Conservation (phyloP, 2,888 invertebrate genomes). For the Osmoderma eremita region DNA sequence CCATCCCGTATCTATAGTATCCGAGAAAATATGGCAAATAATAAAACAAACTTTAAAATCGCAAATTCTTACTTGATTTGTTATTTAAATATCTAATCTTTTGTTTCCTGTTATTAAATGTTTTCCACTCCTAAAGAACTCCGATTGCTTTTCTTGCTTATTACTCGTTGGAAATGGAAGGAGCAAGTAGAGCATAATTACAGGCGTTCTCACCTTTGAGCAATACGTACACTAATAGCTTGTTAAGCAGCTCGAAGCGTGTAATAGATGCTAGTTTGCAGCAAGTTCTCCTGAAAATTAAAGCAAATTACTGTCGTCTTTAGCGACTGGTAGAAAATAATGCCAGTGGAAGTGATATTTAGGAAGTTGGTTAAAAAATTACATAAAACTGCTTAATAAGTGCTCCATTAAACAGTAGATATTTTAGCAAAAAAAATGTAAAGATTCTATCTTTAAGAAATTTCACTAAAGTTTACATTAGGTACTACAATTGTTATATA, state of each 20-base stretch:
- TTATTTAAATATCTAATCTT: too few relatives aligned
- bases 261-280: background rate
- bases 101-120: too few relatives aligned
- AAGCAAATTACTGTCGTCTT: constrained; percentile 5
- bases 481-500: too few relatives aligned
- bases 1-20: too few relatives aligned
- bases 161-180: background rate
- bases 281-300: constrained; percentile 10
- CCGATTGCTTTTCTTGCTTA: background rate
- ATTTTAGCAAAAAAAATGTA: too few relatives aligned
- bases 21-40: too few relatives aligned
- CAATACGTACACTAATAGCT: constrained; percentile 8
- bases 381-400: constrained; percentile 15
- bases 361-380: constrained; percentile 8
- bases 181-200: constrained; percentile 14
- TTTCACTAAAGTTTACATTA: too few relatives aligned
- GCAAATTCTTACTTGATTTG: too few relatives aligned
- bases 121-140: too few relatives aligned
- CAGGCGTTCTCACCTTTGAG: constrained; percentile 17
- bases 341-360: constrained; percentile 11
- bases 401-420: background rate
- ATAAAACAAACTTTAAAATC: too few relatives aligned
- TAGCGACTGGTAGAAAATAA: background rate
- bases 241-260: constrained; percentile 3
- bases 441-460: too few relatives aligned